Conservation (phyloP, 2,113 vertebrate species). For the Pterocles burchelli region DNA sequence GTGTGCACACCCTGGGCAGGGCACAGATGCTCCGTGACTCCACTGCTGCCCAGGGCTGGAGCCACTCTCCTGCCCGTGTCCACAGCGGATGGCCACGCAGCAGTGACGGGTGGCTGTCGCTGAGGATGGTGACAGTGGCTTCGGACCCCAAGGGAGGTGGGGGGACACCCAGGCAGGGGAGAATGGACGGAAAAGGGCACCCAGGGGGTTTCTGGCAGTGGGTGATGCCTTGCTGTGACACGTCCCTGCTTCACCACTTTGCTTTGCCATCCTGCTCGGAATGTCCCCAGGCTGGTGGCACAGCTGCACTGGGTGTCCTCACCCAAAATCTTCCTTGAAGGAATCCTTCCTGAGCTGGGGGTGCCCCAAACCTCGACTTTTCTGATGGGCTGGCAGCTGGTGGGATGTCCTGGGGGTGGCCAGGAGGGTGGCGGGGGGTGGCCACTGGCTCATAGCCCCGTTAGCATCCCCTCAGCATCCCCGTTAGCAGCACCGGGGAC, state of each 20-base stretch:
- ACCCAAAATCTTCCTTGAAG: neutral
- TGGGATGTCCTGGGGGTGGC: fast-evolving
- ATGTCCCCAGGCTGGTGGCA: neutral
- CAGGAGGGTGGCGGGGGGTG: too few relatives aligned
- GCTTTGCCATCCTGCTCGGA: neutral
- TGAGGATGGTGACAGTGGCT: fast-evolving
- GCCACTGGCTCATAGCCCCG: neutral
- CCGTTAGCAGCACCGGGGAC: neutral
- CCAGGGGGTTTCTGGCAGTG: neutral
- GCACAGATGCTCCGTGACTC: fast-evolving
- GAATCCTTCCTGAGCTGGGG: neutral
- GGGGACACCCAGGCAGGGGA: neutral
- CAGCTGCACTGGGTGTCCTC: neutral
- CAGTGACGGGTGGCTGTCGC: fast-evolving
- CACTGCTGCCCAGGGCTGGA: fast-evolving
- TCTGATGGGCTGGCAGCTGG: neutral
- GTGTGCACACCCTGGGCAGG: neutral
- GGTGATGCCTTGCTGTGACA: neutral
- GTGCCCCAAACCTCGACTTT: neutral
- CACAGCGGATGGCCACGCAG: fast-evolving
- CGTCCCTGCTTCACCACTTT: too few relatives aligned
- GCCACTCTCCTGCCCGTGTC: fast-evolving
- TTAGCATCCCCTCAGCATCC: neutral
- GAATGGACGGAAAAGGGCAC: neutral
- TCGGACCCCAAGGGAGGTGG: fast-evolving